phyloP scores from a whole-genome alignment of 2,888 invertebrate genomes.

The Poecilobothrus nobilitatus region DNA sequence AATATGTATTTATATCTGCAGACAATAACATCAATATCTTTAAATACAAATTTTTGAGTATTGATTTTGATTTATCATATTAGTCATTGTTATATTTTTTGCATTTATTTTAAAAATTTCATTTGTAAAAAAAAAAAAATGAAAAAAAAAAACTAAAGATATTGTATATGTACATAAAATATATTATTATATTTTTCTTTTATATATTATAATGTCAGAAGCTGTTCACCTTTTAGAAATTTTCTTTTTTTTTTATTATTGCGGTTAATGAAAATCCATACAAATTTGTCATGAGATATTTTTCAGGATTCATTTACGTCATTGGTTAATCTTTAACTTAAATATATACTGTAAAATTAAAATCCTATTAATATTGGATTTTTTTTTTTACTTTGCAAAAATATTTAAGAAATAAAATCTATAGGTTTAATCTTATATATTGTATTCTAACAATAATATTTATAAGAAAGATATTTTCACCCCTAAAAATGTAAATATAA shows the following conservation, averaged over 20 bases:
- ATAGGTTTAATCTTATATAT: no score
- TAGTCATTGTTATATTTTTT: not conserved
- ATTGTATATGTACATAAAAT: no score
- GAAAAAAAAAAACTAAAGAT: no score
- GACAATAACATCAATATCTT: not conserved
- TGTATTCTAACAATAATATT: no score
- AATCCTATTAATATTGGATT: not conserved
- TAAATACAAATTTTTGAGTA: not conserved
- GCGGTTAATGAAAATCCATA: not conserved
- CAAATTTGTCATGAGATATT: not conserved
- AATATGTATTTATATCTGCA: no score
- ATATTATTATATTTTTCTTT: no score
- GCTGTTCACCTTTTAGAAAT: not conserved
- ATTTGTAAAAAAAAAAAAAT: no score
- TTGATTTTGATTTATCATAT: conserved; percentile 3
- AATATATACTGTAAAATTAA: not conserved
- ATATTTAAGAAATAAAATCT: no score
- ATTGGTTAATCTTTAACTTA: not conserved
- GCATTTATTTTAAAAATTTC: not conserved
- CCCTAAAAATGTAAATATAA: no score
- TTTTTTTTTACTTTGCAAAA: not conserved
- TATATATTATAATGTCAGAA: not conserved
- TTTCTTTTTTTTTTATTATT: not conserved
- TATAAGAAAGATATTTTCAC: no score
- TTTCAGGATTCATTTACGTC: not conserved